Evolutionary conservation across 1,140 invertebrate genomes (phyloP).

Genomic region (Drosophila serrata): DNA sequence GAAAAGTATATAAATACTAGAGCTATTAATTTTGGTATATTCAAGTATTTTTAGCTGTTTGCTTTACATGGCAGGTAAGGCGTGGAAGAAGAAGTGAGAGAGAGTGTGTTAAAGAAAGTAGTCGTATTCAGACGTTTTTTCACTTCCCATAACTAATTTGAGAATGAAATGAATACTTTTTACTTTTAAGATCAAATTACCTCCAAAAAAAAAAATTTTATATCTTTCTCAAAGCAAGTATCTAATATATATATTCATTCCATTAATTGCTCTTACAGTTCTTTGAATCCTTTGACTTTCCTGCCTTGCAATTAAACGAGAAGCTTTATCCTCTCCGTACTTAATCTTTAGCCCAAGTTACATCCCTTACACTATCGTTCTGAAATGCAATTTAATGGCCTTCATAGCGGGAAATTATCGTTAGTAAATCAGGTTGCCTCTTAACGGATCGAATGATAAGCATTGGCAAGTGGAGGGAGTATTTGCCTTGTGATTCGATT

Average conservation of each 20-base stretch:
- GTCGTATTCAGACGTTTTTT: too few relatives aligned
- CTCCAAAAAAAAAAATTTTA: too few relatives aligned
- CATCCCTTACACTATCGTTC: neutral
- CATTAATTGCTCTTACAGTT: neutral
- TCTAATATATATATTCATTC: neutral
- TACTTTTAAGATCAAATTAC: too few relatives aligned
- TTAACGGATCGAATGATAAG: constrained; percentile 58
- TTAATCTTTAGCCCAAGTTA: too few relatives aligned
- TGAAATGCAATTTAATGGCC: constrained; percentile 50
- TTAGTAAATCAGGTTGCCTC: constrained; percentile 71
- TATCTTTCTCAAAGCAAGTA: neutral
- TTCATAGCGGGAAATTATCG: constrained; percentile 70
- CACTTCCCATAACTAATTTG: too few relatives aligned
- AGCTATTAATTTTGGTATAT: neutral
- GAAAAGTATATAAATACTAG: neutral
- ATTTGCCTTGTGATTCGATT: constrained; percentile 66
- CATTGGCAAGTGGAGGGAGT: constrained; percentile 26
- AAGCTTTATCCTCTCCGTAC: neutral
- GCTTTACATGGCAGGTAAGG: neutral
- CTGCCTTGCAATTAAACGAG: neutral
- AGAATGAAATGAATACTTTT: neutral
- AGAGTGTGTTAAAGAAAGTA: too few relatives aligned
- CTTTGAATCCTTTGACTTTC: neutral
- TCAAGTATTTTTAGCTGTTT: neutral
- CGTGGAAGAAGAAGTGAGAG: neutral